A percentile compares a stretch with the other conserved stretches of the same genome.
Conservation (phyloP, 2,113 vertebrate genomes). For the Nerophis lumbriciformis region DNA sequence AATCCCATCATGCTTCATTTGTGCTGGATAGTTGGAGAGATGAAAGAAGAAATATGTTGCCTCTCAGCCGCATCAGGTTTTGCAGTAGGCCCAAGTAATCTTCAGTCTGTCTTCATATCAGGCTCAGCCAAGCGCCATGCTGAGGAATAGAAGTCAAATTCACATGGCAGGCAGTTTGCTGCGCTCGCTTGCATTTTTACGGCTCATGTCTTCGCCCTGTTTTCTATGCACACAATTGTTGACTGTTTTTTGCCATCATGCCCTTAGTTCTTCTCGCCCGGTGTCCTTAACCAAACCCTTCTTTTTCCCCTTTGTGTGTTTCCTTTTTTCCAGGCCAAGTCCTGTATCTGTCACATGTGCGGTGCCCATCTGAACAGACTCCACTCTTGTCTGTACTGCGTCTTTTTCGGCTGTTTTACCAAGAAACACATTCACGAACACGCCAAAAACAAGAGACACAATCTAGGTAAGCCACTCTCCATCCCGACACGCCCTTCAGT, state of each 20-base stretch:
- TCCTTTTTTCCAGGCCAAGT: slow-evolving; percentile 62
- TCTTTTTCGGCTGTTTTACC: slow-evolving; percentile 98
- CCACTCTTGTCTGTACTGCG: slow-evolving; percentile 98
- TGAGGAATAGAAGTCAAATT: slow-evolving; percentile 36
- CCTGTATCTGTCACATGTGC: slow-evolving; percentile 74
- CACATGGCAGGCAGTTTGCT: slow-evolving; percentile 18
- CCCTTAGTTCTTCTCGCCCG: slow-evolving; percentile 7
- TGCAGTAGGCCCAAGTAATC: slow-evolving; percentile 29
- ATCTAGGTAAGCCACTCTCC: slow-evolving; percentile 83
- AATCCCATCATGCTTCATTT: slow-evolving; percentile 43
- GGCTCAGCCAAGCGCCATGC: slow-evolving; percentile 15
- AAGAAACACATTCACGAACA: slow-evolving; percentile 99
- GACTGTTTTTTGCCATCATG: slow-evolving; percentile 13
- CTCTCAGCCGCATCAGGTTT: slow-evolving; percentile 35
- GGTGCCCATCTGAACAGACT: slow-evolving; percentile 86
- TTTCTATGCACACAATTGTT: background rate
- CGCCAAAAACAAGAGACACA: slow-evolving; percentile 96
- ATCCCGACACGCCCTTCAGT: no score
- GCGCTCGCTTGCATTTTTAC: slow-evolving; percentile 8
- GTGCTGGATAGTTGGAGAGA: slow-evolving; percentile 29
- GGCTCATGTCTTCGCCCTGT: slow-evolving; percentile 7
- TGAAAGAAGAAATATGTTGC: slow-evolving; percentile 35
- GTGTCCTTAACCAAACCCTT: slow-evolving; percentile 2
- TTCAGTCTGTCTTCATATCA: slow-evolving; percentile 24
- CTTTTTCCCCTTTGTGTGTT: slow-evolving; percentile 2